Base-by-base conservation (phyloP, 2,888 invertebrate genomes). In the Clostera curtula region DNA sequence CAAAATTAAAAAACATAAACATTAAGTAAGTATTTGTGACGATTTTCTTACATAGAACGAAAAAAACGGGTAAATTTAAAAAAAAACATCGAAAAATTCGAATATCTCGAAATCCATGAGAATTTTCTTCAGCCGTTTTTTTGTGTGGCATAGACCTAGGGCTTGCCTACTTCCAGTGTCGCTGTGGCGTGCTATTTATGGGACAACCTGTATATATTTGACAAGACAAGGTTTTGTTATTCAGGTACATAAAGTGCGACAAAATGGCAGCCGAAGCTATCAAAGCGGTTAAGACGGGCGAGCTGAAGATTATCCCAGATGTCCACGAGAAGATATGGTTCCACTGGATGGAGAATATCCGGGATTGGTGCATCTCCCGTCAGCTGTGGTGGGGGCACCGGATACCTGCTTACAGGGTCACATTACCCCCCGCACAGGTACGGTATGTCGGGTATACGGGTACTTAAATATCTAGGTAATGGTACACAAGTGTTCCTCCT, bases 331-430 rank as follows among this genome's bases (percentile, higher is more conserved):
- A 95, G 77, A 95, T 90, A 15, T 99, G 99, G 99, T 92, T 89
- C 70, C 89, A 92, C 59, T 99, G 98, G 98, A 91, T 99, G 88
- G 93, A 93, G 57, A 95, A 95, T 58, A 96, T 97, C 45, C 86
- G 97, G 3, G 98, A 99, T 73, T 99, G 99, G 99, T 99, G 99
- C 74, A 95, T 99, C 33, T 98, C 98, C 1, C 86, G 95, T 1
- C 99, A 99, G 71, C 85, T 99, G 29, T 99, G 99, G 99, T 99
- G 99, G 99, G 99, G 99, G 1, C 99, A 99, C 74, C 89, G 95
- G 31, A 96, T 99, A 44, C 99, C 99, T 0, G 97, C 96, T 0
- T 99, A 98, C 66, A 89, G 87, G 58, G 90, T 95, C 21, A 58
- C 61, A 0, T 13, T 70, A 19, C 43, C 59, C 0, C 31, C 42